Evolutionary conservation across 2,113 vertebrate species (phyloP), one percentile per base, ranked within the genome.

Genomic region (Phasianus colchicus): DNA sequence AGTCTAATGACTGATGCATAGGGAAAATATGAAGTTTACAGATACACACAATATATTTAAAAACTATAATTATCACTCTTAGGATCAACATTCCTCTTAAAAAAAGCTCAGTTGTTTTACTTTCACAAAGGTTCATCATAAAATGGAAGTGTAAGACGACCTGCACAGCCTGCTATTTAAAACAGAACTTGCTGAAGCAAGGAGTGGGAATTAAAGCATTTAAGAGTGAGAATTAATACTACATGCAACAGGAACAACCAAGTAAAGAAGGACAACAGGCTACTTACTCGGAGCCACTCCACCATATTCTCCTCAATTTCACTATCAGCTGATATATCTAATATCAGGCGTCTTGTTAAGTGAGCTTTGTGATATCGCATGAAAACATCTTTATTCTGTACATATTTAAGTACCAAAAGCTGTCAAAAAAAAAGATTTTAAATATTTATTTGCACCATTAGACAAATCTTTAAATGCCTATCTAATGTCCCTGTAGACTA

Each of bases 221-320:
- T 27, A 81, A 82, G 60, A 54, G 11, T 9, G 11, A 36, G 40
- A 84, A 83, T 27, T 48, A 52, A 65, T 48, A 83, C 18, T 27
- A 47, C 11, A 50, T 69, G 48, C 14, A 82, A 38, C 14, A 74
- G 38, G 32, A 57, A 87, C 13, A 72, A 73, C 4, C 43, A 81
- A 82, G 86, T 6, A 73, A 22, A 72, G 34, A 48, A 18, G 89
- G 61, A 67, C 14, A 29, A 54, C 65, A 77, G 6, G 34, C 63
- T 96, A 98, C 97, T 98, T 97, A 99, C 99, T 98, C 99, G 98
- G 96, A 99, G 98, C 99, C 99, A 99, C 93, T 99, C 99, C 87
- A 99, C 99, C 99, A 99, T 99, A 96, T 99, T 99, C 97, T 99
- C 99, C 97, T 99, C 99, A 55, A 99, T 99, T 97, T 99, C 99